phyloP scores from a whole-genome alignment of 2,888 invertebrate species.

The Nyleta sp. region DNA sequence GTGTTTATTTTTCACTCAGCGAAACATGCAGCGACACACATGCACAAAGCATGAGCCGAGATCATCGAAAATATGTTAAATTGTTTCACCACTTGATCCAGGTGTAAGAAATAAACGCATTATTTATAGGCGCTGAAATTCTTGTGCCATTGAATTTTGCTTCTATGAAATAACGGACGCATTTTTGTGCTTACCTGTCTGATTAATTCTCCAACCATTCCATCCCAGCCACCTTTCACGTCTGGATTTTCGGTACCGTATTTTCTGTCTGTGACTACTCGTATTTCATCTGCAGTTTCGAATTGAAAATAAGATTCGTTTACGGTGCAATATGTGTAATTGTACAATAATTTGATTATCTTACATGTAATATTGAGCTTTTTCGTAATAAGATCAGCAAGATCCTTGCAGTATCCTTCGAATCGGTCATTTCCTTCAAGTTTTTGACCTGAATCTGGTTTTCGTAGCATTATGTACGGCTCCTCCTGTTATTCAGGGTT shows the following conservation, averaged over 20 bases:
- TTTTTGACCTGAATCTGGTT: constrained; percentile 86
- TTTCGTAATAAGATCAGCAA: constrained; percentile 91
- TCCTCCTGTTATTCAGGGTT: constrained; percentile 86
- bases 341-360: constrained; percentile 71
- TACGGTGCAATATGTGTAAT: not conserved
- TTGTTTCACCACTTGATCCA: too few species aligned
- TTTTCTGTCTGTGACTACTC: constrained; percentile 92
- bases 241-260: constrained; percentile 91
- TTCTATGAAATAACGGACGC: not conserved
- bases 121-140: too few species aligned
- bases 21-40: too few species aligned
- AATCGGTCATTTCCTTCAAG: constrained; percentile 89
- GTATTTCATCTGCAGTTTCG: constrained; percentile 88
- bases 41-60: too few species aligned
- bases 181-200: constrained; percentile 87
- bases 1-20: too few species aligned
- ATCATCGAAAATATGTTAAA: too few species aligned
- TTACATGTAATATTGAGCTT: constrained; percentile 93
- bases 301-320: constrained; percentile 8
- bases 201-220: constrained; percentile 93
- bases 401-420: constrained; percentile 96
- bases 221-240: constrained; percentile 92
- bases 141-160: not conserved
- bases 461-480: constrained; percentile 92
- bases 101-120: too few species aligned